Percentiles rank a stretch among this genome's conserved stretches.
Evolutionary conservation across 92 coral and sea anemone genomes (phyloP).

Genomic region (Porites divaricata): DNA sequence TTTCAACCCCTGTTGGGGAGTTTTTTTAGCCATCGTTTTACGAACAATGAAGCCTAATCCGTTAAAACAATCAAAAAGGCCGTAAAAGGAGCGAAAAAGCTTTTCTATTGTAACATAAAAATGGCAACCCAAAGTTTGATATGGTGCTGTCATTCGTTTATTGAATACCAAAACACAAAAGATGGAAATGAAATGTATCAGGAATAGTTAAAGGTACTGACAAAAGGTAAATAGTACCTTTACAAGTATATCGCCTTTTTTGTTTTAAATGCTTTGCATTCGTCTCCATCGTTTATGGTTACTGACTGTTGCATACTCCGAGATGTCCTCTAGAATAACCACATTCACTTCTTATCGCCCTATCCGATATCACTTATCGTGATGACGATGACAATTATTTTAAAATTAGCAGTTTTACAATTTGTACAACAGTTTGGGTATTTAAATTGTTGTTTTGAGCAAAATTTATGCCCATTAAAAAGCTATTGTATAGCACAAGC

Average conservation of each 20-base stretch:
- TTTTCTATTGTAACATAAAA: neutral
- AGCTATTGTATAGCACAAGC: slow-evolving; percentile 35
- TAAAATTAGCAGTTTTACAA: slow-evolving; percentile 24
- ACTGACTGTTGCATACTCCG: neutral
- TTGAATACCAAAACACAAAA: slow-evolving; percentile 37
- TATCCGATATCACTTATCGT: no score
- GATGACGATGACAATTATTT: neutral
- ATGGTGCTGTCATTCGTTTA: slow-evolving; percentile 30
- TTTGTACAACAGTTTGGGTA: slow-evolving; percentile 29
- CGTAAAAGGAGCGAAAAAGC: slow-evolving; percentile 11
- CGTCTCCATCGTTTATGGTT: neutral
- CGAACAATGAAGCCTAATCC: slow-evolving; percentile 8
- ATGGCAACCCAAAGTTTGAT: slow-evolving; percentile 4
- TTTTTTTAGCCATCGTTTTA: slow-evolving; percentile 3
- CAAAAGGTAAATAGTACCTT: slow-evolving; percentile 2
- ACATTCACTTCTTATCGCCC: neutral
- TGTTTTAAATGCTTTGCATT: neutral
- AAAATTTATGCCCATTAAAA: slow-evolving; percentile 47
- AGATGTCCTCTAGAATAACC: neutral
- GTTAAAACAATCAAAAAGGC: slow-evolving; percentile 4
- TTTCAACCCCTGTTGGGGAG: neutral
- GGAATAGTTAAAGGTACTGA: slow-evolving; percentile 14
- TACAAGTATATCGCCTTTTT: neutral
- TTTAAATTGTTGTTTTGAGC: slow-evolving; percentile 46
- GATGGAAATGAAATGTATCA: slow-evolving; percentile 19